A percentile compares a stretch with the other conserved stretches of the same genome.
These are phyloP conservation scores for Melanotaenia parkinsoni DNA, from an alignment of 2,797 vertebrate species.

Conservation along the genomic window DNA sequence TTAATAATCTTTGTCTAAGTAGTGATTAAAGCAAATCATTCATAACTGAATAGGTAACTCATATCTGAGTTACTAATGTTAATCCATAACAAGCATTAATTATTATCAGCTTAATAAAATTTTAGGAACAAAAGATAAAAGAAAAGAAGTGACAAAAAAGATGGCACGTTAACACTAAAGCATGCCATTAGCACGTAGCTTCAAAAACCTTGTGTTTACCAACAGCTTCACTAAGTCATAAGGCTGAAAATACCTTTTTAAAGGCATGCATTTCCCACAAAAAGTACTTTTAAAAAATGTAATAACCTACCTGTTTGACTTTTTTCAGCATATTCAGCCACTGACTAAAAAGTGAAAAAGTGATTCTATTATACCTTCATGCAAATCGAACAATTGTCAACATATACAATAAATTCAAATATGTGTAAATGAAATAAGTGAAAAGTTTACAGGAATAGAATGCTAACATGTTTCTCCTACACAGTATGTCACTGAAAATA, in stretches of 20 bases:
- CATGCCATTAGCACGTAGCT: background rate
- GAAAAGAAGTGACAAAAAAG: background rate
- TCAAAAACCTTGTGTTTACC: background rate
- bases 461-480: background rate
- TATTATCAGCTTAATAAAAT: background rate
- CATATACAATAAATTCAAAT: slow-evolving; percentile 8
- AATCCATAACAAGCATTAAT: background rate
- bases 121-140: background rate
- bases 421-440: background rate
- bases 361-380: slow-evolving; percentile 1
- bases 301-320: slow-evolving; percentile 83
- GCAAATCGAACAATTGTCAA: background rate
- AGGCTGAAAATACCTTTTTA: background rate
- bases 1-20: background rate
- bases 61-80: background rate
- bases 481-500: background rate
- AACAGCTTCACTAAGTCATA: background rate
- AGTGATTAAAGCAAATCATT: background rate
- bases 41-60: too few relatives aligned
- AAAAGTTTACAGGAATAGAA: background rate
- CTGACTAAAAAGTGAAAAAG: slow-evolving; percentile 69
- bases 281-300: background rate
- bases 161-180: too few relatives aligned
- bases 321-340: slow-evolving; percentile 86
- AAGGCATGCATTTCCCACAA: background rate